Percentiles rank a stretch among this genome's conserved stretches.
phyloP scores from a whole-genome alignment of 2,888 invertebrate species.

The Cataglyphis rosenhaueri region DNA sequence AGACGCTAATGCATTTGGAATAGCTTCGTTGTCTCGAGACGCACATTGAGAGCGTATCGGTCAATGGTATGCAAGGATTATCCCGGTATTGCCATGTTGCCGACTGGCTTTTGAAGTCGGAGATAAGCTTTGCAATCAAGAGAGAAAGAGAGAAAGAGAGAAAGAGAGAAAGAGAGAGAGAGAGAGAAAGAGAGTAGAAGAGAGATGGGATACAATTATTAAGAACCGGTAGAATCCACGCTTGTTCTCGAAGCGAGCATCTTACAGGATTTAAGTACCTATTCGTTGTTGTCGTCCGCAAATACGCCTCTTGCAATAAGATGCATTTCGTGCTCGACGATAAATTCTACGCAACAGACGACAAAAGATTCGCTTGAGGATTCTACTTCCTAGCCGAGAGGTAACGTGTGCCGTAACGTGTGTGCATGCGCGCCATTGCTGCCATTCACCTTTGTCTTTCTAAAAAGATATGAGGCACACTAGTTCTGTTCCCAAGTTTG shows the following conservation, averaged over 20 bases:
- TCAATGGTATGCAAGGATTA: constrained; percentile 70
- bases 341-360: constrained; percentile 72
- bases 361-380: constrained; percentile 65
- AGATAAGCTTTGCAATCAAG: constrained; percentile 65
- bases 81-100: constrained; percentile 57
- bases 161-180: not conserved
- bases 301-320: constrained; percentile 60
- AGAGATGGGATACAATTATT: constrained; percentile 68
- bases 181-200: too few relatives aligned
- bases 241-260: constrained; percentile 70
- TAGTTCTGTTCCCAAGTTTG: not conserved
- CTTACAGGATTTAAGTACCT: constrained; percentile 73
- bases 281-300: constrained; percentile 74
- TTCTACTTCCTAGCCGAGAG: constrained; percentile 69
- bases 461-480: constrained; percentile 1
- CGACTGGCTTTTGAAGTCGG: constrained; percentile 61
- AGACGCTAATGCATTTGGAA: constrained; percentile 32
- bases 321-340: constrained; percentile 69
- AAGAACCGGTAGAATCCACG: constrained; percentile 76
- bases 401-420: constrained; percentile 56
- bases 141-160: not conserved
- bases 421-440: constrained; percentile 2
- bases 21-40: constrained; percentile 49
- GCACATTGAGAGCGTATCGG: constrained; percentile 51
- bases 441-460: constrained; percentile 30